phyloP scores from a whole-genome alignment of 2,888 invertebrate species.

The Eupithecia subfuscata region DNA sequence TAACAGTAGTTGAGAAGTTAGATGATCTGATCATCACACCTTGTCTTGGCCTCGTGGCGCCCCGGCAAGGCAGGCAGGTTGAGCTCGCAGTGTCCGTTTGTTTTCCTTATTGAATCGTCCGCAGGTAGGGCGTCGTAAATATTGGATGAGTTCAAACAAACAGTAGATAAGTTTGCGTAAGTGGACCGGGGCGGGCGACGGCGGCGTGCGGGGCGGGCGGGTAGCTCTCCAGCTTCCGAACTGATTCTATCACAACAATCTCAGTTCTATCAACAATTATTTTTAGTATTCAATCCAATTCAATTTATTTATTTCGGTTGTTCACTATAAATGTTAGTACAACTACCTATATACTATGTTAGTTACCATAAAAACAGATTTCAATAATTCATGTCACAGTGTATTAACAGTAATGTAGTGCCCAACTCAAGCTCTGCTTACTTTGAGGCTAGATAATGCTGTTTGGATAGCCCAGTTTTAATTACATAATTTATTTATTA shows the following conservation, averaged over 20 bases:
- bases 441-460: background rate
- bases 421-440: background rate
- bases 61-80: background rate
- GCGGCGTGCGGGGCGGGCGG: background rate
- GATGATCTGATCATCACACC: background rate
- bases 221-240: background rate
- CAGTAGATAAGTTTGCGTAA: slow-evolving; percentile 1
- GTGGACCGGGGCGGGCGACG: background rate
- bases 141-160: slow-evolving; percentile 9
- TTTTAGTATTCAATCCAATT: too few species aligned
- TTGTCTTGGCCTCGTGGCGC: background rate
- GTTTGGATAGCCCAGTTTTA: background rate
- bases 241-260: slow-evolving; percentile 1
- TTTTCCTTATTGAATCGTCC: slow-evolving; percentile 3
- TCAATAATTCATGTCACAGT: too few species aligned
- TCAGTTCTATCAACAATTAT: background rate
- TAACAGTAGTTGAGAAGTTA: background rate
- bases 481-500: too few species aligned
- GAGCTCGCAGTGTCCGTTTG: background rate
- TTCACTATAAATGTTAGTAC: too few species aligned
- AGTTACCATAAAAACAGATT: too few species aligned
- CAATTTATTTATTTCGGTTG: too few species aligned
- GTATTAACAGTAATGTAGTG: background rate
- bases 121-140: slow-evolving; percentile 4
- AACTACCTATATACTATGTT: too few species aligned